Conservation (phyloP, 1,140 invertebrate species). For the Vanessa atalanta region DNA sequence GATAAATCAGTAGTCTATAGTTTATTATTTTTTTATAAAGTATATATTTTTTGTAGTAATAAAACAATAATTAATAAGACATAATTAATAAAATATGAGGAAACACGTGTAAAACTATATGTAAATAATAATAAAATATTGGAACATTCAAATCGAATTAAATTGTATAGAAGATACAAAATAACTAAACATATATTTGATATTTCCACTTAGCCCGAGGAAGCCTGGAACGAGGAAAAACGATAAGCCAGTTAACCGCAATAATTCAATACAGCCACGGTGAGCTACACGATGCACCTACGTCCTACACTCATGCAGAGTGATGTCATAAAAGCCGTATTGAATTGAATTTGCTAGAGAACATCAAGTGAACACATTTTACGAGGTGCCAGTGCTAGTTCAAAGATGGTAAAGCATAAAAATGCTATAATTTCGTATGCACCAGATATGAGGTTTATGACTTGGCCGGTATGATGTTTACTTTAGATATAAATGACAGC, state of each 20-base stretch:
- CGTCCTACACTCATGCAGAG: slow-evolving; percentile 44
- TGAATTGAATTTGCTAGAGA: slow-evolving; percentile 67
- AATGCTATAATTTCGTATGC: slow-evolving; percentile 69
- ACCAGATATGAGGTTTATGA: slow-evolving; percentile 66
- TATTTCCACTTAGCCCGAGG: background rate
- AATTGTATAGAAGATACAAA: no score
- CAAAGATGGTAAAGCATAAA: slow-evolving; percentile 61
- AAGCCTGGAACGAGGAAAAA: slow-evolving; percentile 14
- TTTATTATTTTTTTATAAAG: no score
- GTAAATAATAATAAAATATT: no score
- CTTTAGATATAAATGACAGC: slow-evolving; percentile 39
- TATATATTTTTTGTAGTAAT: no score
- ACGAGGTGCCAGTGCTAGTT: slow-evolving; percentile 58
- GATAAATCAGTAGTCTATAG: no score
- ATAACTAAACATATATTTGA: background rate
- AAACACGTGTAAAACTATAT: no score
- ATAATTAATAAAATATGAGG: no score
- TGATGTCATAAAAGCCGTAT: slow-evolving; percentile 60
- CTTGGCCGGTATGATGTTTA: slow-evolving; percentile 44
- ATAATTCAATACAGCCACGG: slow-evolving; percentile 23
- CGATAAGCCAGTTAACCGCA: slow-evolving; percentile 31
- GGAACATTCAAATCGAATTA: no score
- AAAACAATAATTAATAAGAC: no score
- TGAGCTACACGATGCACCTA: slow-evolving; percentile 31
- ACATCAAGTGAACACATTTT: slow-evolving; percentile 46